Conservation (phyloP, 2,797 vertebrate genomes). For the Benthosema pterotum region DNA sequence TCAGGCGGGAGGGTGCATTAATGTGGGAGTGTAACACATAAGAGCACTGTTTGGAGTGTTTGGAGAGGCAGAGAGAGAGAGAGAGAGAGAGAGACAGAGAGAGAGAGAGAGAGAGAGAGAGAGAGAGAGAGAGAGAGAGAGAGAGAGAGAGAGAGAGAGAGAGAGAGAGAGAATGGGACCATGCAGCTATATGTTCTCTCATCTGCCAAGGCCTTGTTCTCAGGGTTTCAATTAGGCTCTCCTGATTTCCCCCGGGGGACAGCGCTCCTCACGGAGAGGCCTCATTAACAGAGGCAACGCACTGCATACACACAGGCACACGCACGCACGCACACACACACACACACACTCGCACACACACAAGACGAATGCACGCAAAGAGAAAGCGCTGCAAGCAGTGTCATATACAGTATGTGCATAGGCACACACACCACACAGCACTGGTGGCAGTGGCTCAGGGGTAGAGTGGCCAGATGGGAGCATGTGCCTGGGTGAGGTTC, state of each 20-base stretch:
- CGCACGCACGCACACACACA: slow-evolving; percentile 1
- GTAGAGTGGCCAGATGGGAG: no score
- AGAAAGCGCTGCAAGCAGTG: no score
- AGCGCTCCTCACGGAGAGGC: slow-evolving; percentile 61
- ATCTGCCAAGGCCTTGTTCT: slow-evolving; percentile 73
- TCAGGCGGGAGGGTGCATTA: slow-evolving; percentile 43
- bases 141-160: slow-evolving; percentile 25
- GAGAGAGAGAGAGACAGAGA: slow-evolving; percentile 59
- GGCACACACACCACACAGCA: slow-evolving; percentile 23
- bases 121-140: slow-evolving; percentile 52
- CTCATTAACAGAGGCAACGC: slow-evolving; percentile 74
- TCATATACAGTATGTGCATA: slow-evolving; percentile 13
- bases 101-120: slow-evolving; percentile 53
- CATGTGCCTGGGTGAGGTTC: no score
- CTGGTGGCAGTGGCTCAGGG: no score
- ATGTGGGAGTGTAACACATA: slow-evolving; percentile 47
- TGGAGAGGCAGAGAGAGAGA: slow-evolving; percentile 31
- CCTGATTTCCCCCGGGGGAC: slow-evolving; percentile 75
- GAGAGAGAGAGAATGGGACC: slow-evolving; percentile 59
- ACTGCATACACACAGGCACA: slow-evolving; percentile 10
- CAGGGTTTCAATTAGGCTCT: slow-evolving; percentile 78
- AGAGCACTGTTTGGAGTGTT: slow-evolving; percentile 51
- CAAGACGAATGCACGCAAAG: background rate
- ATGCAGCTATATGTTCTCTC: slow-evolving; percentile 67
- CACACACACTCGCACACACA: background rate